Conservation (phyloP, 2,888 invertebrate genomes). For the Papilio elwesi region DNA sequence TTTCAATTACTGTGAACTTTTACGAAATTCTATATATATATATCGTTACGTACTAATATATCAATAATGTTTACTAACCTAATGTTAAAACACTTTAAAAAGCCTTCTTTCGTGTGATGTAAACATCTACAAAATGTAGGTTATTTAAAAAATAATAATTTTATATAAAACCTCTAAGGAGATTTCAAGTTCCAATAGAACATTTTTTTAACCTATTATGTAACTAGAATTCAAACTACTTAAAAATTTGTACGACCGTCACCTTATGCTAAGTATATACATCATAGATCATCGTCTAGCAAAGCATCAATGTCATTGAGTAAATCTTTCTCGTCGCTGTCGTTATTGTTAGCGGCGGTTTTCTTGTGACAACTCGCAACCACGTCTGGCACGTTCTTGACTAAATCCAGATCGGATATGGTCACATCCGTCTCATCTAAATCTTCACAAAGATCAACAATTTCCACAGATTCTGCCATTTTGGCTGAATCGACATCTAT, state of each 20-base stretch:
- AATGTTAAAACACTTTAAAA: conserved; percentile 26
- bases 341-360: conserved; percentile 37
- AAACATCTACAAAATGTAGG: conserved; percentile 35
- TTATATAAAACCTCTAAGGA: conserved; percentile 23
- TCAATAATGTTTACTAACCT: background rate
- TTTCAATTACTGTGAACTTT: too few relatives aligned
- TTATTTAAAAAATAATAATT: conserved; percentile 21
- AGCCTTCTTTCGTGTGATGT: conserved; percentile 11
- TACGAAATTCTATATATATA: too few relatives aligned
- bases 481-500: conserved; percentile 66
- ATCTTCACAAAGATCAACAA: conserved; percentile 74
- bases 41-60: too few relatives aligned
- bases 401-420: conserved; percentile 60
- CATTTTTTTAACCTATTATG: background rate
- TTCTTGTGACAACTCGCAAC: conserved; percentile 74
- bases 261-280: conserved; percentile 8
- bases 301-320: conserved; percentile 65
- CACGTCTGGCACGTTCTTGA: conserved; percentile 74
- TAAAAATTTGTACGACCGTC: conserved; percentile 27
- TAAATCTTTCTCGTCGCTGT: conserved; percentile 55
- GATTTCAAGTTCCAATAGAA: conserved; percentile 16
- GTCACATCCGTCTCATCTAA: conserved; percentile 62
- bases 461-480: conserved; percentile 61
- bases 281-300: conserved; percentile 70
- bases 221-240: conserved; percentile 18